Evolutionary conservation across 2,888 invertebrate species (phyloP).

Genomic region (Eurois occulta): DNA sequence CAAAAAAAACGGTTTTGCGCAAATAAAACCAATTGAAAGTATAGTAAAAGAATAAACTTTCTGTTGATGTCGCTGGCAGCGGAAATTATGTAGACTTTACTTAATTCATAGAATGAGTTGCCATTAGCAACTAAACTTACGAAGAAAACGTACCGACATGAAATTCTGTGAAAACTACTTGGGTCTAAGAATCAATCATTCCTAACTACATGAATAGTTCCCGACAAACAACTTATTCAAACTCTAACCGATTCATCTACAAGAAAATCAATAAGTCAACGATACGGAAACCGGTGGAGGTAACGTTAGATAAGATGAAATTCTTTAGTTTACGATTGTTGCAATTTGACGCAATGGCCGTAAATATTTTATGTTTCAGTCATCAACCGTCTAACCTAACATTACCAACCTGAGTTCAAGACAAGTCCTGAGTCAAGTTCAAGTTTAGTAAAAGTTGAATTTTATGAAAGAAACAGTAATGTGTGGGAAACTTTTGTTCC

Average conservation of each 20-base stretch:
- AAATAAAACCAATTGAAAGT: not conserved
- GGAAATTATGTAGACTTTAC: not conserved
- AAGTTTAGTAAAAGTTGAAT: constrained; percentile 12
- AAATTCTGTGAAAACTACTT: not conserved
- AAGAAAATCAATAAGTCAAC: constrained; percentile 37
- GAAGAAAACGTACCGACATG: not conserved
- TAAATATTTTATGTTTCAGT: constrained; percentile 53
- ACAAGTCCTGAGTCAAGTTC: constrained; percentile 18
- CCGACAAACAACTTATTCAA: constrained; percentile 3
- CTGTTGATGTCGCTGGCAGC: not conserved
- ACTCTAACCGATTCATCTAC: constrained; percentile 13
- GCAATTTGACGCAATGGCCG: constrained; percentile 33
- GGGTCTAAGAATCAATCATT: not conserved
- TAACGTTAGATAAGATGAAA: constrained; percentile 44
- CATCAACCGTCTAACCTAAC: constrained; percentile 18
- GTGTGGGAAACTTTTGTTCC: not conserved
- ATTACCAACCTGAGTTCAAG: constrained; percentile 21
- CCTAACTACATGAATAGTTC: not conserved
- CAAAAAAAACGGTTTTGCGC: not conserved
- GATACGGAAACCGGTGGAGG: constrained; percentile 26
- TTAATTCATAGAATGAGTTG: not conserved
- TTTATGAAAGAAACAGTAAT: not conserved
- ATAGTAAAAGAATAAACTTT: not conserved
- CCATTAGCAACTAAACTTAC: not conserved
- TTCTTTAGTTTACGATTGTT: constrained; percentile 56